Percentiles rank a stretch among this genome's conserved stretches.
phyloP scores from a whole-genome alignment of 2,888 invertebrate genomes.

The Hydrotaea diabolus region DNA sequence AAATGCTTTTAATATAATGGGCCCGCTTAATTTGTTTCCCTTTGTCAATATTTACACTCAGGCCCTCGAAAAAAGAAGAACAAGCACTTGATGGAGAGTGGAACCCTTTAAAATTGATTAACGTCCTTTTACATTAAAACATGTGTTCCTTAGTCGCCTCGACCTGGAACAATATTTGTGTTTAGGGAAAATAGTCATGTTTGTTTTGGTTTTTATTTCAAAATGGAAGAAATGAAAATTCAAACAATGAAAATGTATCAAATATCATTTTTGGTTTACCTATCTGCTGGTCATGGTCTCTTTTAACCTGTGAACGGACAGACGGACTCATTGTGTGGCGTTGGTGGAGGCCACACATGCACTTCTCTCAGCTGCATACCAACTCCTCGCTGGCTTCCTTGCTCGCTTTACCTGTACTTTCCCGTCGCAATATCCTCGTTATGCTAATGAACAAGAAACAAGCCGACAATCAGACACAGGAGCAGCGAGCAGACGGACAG shows the following conservation, averaged over 20 bases:
- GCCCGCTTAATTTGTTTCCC: slow-evolving; percentile 15
- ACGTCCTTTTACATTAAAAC: slow-evolving; percentile 49
- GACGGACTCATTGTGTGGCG: neutral
- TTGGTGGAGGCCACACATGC: slow-evolving; percentile 11
- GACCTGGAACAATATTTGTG: slow-evolving; percentile 12
- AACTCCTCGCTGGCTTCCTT: too few relatives aligned
- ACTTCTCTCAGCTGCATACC: neutral
- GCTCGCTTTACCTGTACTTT: neutral
- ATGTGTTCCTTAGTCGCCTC: slow-evolving; percentile 26
- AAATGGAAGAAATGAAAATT: too few relatives aligned
- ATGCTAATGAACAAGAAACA: neutral
- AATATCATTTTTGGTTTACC: slow-evolving; percentile 12
- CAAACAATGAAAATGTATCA: slow-evolving; percentile 28
- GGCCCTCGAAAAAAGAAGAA: neutral
- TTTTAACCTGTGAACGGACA: slow-evolving; percentile 15
- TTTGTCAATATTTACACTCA: slow-evolving; percentile 24
- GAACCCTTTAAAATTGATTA: slow-evolving; percentile 29
- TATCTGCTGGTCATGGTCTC: neutral
- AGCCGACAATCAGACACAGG: neutral
- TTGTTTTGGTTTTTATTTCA: slow-evolving; percentile 29
- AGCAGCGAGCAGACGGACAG: too few relatives aligned
- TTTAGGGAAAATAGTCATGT: slow-evolving; percentile 2
- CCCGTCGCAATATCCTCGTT: neutral
- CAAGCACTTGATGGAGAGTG: neutral
- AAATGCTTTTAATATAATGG: slow-evolving; percentile 34